Conservation (phyloP, 2,113 vertebrate genomes). For the Epinephelus lanceolatus region DNA sequence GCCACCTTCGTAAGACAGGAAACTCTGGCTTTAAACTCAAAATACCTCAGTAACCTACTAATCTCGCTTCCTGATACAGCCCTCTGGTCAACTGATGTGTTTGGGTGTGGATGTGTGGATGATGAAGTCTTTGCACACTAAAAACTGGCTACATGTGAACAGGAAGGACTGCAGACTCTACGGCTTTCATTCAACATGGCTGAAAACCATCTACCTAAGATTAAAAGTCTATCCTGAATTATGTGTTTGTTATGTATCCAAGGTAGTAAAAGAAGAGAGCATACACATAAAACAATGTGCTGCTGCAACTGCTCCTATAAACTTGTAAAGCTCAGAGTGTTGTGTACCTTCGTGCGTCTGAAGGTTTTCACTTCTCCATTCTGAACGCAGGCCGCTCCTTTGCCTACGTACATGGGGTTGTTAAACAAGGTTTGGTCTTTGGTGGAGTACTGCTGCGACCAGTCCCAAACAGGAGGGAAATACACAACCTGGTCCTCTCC, state of each 20-base stretch:
- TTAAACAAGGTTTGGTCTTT: conserved; percentile 94
- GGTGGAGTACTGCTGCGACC: conserved; percentile 92
- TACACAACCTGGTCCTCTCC: conserved; percentile 89
- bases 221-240: background rate
- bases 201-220: background rate
- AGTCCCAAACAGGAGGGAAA: conserved; percentile 97
- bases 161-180: background rate
- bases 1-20: no score
- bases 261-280: background rate
- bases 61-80: no score
- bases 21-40: no score
- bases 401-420: conserved; percentile 94
- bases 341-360: conserved; percentile 91
- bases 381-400: conserved; percentile 87
- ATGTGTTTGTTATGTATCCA: background rate
- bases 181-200: background rate
- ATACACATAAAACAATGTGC: background rate
- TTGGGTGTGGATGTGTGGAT: background rate
- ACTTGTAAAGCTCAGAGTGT: background rate
- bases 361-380: conserved; percentile 90
- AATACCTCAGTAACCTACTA: no score
- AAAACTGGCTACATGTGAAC: background rate
- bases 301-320: background rate
- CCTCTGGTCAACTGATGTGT: background rate
- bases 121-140: background rate